Percentiles rank a stretch among this genome's conserved stretches.
These are phyloP conservation scores for Halyomorpha halys DNA, from an alignment of 1,140 invertebrate genomes.

Conservation along the genomic window DNA sequence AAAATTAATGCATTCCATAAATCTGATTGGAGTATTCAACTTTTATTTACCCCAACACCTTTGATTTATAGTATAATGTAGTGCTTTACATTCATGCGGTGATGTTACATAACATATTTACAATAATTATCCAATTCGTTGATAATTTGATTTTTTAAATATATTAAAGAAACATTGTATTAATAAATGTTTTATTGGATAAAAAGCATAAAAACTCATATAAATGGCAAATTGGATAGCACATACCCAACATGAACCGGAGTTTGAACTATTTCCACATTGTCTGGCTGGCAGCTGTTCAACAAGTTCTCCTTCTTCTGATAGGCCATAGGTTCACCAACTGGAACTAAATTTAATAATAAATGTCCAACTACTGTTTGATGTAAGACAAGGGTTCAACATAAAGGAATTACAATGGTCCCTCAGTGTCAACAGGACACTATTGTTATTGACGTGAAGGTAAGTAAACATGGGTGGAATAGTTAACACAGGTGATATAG, in stretches of 20 bases:
- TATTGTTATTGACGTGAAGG: too few relatives aligned
- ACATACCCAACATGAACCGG: conserved; percentile 72
- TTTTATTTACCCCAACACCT: background rate
- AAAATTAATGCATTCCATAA: too few relatives aligned
- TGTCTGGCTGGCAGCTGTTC: conserved; percentile 53
- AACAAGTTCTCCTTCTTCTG: conserved; percentile 18
- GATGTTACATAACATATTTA: conserved; percentile 19
- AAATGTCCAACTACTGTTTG: too few relatives aligned
- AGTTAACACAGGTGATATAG: too few relatives aligned
- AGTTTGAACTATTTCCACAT: conserved; percentile 73
- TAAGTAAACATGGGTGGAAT: too few relatives aligned
- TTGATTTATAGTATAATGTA: background rate
- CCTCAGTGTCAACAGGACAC: too few relatives aligned
- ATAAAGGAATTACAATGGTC: too few relatives aligned
- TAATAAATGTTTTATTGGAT: background rate
- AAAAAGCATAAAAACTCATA: background rate
- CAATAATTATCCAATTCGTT: conserved; percentile 1
- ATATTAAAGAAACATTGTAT: background rate
- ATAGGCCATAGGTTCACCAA: background rate
- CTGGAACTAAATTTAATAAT: background rate
- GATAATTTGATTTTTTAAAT: background rate
- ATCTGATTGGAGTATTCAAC: too few relatives aligned
- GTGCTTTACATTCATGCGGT: conserved; percentile 26
- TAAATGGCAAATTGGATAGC: background rate
- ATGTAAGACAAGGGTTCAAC: background rate